Evolutionary conservation across 2,113 vertebrate species (phyloP), one percentile per base, ranked within the genome.

Genomic region (Psittacula cyanocephala): DNA sequence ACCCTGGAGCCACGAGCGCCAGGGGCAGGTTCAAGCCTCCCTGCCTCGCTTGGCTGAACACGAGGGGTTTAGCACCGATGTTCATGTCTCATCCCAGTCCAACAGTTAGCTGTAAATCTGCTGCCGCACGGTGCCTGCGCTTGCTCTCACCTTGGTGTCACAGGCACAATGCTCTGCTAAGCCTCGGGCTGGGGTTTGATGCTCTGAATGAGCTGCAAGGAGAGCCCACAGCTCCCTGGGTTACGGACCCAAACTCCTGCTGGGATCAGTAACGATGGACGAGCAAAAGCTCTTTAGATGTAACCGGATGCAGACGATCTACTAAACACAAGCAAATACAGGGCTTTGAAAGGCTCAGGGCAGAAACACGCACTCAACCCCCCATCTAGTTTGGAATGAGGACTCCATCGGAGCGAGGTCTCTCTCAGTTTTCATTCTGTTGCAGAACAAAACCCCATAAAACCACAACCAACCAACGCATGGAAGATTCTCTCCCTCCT

Each of bases 41-140:
- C 31, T 17, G 35, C 55, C 63, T 77, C 43, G 0, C 88, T 41
- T 11, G 59, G 82, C 89, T 49, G 22, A 78, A 4, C 35, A 15
- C 11, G 0, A 6, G 50, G 49, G 92, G 57, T 75, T 72, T 79
- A 92, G 78, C 93, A 55, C 75, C 0, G 13, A 87, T 91, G 88
- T 64, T 68, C 79, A 88, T 81, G 15, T 77, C 59, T 88, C 88
- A 5, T 5, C 86, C n/a, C 16, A 33, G 89, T 41, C 95, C 98
- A 59, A 41, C 98, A 98, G 49, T 9, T 88, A 98, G 76, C 98
- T 98, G 98, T 43, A 98, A 98, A 98, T 97, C 97, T 72, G 7
- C 13, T 44, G 57, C 28, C 60, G 47, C 6, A 1, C 12, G 3
- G 39, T 43, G 92, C 80, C 74, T 22, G 79, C 47, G 89, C 90